These are phyloP conservation scores for Podocnemis expansa DNA, from an alignment of 2,113 vertebrate genomes.

Conservation along the genomic window DNA sequence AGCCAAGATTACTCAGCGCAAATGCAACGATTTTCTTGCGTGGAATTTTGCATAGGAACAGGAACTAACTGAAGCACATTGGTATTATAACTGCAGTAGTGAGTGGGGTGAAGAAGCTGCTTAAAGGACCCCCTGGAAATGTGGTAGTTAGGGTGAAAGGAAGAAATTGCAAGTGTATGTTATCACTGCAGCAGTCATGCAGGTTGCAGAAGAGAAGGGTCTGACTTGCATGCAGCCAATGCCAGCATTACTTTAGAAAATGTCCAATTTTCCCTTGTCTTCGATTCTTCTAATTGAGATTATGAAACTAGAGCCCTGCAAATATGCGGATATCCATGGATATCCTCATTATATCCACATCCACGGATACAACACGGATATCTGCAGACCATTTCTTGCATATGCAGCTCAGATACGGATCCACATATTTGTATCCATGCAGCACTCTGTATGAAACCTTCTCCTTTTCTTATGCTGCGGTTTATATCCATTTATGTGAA, in stretches of 20 bases:
- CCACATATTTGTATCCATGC: too few species aligned
- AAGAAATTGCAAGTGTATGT: neutral
- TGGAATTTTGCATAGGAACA: neutral
- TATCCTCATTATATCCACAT: too few species aligned
- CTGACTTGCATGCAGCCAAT: neutral
- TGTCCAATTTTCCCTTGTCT: neutral
- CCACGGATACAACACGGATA: too few species aligned
- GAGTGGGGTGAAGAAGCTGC: neutral
- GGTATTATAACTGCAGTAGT: neutral
- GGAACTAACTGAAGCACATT: neutral
- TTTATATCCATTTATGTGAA: neutral
- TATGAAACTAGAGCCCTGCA: too few species aligned
- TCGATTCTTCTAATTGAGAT: neutral
- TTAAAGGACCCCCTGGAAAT: neutral
- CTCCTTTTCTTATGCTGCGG: neutral
- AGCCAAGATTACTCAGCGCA: neutral
- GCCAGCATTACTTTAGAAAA: neutral
- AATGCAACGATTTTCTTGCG: neutral
- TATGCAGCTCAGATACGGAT: too few species aligned
- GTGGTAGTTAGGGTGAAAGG: neutral
- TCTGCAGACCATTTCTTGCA: too few species aligned
- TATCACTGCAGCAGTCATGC: accelerated
- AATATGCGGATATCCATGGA: too few species aligned
- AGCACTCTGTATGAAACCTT: neutral
- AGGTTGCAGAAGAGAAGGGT: neutral